Base-by-base conservation (phyloP, 2,888 invertebrate species). In the Dryobota labecula region DNA sequence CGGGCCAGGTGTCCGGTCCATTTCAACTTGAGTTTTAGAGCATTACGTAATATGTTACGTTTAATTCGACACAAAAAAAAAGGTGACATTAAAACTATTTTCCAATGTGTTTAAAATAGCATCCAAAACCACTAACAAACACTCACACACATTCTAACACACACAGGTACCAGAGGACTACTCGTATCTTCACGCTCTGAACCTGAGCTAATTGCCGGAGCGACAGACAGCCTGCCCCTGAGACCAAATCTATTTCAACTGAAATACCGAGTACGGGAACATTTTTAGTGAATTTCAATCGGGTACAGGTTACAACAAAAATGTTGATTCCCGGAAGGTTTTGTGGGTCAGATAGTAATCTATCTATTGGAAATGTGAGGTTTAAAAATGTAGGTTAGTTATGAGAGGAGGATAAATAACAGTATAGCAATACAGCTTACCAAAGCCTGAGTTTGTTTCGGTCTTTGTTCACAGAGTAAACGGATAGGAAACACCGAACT, bases 221-320 rank as follows among this genome's bases (percentile, higher is more conserved):
- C 54, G 69, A 80, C 72, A 57, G 78, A 70, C 82, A 64, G 27
- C 54, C 47, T 24, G 6, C 83, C 78, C 69, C 4, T 2, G 80
- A 49, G 80, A 78, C 58, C 30, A 5, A 5, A 49, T 54, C 51
- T 62, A 61, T 45, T 68, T 38, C 33, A 51, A 53, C 53, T n/a
- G 41, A 24, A 54, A 2, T 15, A 33, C 49, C 33, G 18, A 49
- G 30, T 18, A 27, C 41, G 24, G 24, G 6, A 20, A 24, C 9
- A 36, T 68, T 78, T 76, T 66, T 60, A 43, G 56, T 47, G n/a
- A 66, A 76, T 67, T 76, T 66, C 66, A 70, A 54, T 70, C 45
- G 61, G 2, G 24, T 36, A 38, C 27, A 20, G 7, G 13, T 6
- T 38, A 15, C n/a, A 57, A 73, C 47, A 41, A 65, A 65, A 53